Conservation (phyloP, 2,888 invertebrate genomes). For the Agrochola circellaris region DNA sequence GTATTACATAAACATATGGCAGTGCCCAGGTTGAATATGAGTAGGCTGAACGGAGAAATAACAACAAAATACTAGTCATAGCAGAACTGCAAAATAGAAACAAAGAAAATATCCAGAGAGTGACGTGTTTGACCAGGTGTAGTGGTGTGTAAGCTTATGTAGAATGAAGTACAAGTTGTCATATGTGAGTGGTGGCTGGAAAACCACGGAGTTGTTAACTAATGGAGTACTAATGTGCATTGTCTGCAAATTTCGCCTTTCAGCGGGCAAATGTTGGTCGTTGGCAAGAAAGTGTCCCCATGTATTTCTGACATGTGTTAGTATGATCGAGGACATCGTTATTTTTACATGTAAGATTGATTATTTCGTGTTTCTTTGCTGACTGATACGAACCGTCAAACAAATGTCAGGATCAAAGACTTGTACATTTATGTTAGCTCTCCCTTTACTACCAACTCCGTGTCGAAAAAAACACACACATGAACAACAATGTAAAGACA, state of each 20-base stretch:
- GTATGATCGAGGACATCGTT: not conserved
- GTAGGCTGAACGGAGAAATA: slow-evolving; percentile 11
- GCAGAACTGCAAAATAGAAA: slow-evolving; percentile 47
- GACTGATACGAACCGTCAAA: not conserved
- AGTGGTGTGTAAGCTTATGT: slow-evolving; percentile 68
- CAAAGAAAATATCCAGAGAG: slow-evolving; percentile 49
- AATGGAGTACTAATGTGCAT: slow-evolving; percentile 19
- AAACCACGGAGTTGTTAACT: slow-evolving; percentile 24
- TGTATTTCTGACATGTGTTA: not conserved
- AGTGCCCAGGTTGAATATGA: slow-evolving; percentile 13
- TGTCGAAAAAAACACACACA: slow-evolving; percentile 59
- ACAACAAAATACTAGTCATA: slow-evolving; percentile 41
- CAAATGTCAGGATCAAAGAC: not conserved
- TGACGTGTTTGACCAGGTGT: slow-evolving; percentile 61
- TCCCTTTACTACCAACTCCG: slow-evolving; percentile 22
- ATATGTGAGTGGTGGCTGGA: slow-evolving; percentile 54
- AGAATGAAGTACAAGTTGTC: slow-evolving; percentile 62
- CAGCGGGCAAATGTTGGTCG: not conserved
- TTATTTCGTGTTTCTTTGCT: too few species aligned
- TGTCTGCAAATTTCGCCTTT: not conserved
- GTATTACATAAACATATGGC: too few species aligned
- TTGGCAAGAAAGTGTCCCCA: not conserved
- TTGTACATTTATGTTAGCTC: not conserved
- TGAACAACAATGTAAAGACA: slow-evolving; percentile 55
- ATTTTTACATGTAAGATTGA: not conserved